These are phyloP conservation scores for Salvator merianae DNA, from an alignment of 2,113 vertebrate genomes.

Conservation along the genomic window DNA sequence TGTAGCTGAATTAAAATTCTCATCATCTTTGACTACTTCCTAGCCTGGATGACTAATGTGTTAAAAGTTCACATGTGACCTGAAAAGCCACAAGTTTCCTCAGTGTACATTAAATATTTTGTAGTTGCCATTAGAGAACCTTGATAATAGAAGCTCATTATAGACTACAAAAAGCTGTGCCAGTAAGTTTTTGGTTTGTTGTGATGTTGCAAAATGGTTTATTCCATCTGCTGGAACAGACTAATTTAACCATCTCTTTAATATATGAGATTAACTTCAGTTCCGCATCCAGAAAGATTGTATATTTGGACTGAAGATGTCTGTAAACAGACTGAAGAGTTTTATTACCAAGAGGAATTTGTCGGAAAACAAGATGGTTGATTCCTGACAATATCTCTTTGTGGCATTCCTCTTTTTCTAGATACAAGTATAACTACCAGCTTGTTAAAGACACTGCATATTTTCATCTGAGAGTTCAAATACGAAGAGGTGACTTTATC, in stretches of 20 bases:
- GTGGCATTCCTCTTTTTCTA: slow-evolving; percentile 61
- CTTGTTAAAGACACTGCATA: slow-evolving; percentile 51
- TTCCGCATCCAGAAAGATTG: not conserved
- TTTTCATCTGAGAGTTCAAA: slow-evolving; percentile 57
- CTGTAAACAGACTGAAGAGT: not conserved
- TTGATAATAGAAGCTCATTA: not conserved
- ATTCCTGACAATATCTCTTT: slow-evolving; percentile 31
- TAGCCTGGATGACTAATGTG: no score
- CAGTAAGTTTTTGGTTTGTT: not conserved
- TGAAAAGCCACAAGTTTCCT: no score
- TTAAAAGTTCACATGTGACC: no score
- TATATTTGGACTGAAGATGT: not conserved
- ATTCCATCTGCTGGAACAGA: not conserved
- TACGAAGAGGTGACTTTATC: slow-evolving; percentile 50
- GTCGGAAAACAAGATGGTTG: not conserved
- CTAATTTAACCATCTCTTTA: not conserved
- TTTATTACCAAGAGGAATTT: not conserved
- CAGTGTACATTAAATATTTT: not conserved
- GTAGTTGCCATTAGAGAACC: not conserved
- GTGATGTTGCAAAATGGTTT: not conserved
- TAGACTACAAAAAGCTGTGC: not conserved
- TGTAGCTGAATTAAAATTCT: no score
- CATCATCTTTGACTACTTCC: no score
- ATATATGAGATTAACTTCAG: not conserved
- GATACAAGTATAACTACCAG: slow-evolving; percentile 44